Base-by-base conservation (phyloP, 2,888 invertebrate genomes). In the Acanthococcus lagerstroemiae region DNA sequence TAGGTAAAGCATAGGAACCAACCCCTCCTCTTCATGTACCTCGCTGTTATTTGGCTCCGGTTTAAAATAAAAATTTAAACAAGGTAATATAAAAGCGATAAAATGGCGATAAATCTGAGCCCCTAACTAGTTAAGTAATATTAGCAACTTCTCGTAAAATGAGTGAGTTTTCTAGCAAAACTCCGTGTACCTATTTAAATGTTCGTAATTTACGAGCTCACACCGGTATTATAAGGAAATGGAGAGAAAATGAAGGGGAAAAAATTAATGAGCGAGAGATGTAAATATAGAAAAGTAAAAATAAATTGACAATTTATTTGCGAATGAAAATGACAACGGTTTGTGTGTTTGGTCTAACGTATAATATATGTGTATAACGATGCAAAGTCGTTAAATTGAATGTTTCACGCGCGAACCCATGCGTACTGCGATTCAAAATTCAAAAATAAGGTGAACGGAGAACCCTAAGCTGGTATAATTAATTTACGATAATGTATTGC, bases 11-110 rank as follows among this genome's bases (percentile, higher is more conserved):
- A n/a, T n/a, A n/a, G n/a, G n/a, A n/a, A n/a, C n/a, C n/a, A n/a
- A n/a, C n/a, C n/a, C n/a, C n/a, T n/a, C n/a, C n/a, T n/a, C n/a
- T n/a, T n/a, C n/a, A n/a, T n/a, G n/a, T n/a, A n/a, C n/a, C n/a
- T n/a, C n/a, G n/a, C n/a, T n/a, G n/a, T n/a, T 24, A 12, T 58
- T 58, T 58, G 58, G 58, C 58, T 58, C 45, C 58, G 58, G 58
- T 58, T 58, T 58, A 58, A 58, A 58, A 58, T 58, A 46, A 58
- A 58, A 58, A 58, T 37, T 58, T 58, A 58, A 58, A 58, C 58
- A 58, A 58, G 58, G 58, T 58, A 58, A 58, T 58, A 58, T 58
- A 58, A 58, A 58, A 45, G 45, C 58, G 58, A 58, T 58, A 58
- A 58, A 58, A 58, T 46, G 58, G 45, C 58, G 58, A 58, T 58